These are phyloP conservation scores for Macaca fascicularis DNA, from an alignment of 2,113 vertebrate genomes.

Conservation along the genomic window DNA sequence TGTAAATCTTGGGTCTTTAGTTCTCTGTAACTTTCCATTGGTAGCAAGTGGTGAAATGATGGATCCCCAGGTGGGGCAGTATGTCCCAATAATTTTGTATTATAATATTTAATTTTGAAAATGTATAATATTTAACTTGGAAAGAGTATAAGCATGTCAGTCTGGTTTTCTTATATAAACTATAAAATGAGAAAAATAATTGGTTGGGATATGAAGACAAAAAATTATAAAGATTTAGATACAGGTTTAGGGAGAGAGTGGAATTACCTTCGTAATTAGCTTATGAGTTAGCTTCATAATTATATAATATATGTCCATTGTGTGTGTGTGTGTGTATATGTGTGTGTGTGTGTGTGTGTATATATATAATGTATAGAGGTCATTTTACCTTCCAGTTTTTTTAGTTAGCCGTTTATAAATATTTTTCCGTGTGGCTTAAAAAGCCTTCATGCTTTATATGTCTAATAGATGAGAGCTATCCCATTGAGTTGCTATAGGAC, in stretches of 20 bases:
- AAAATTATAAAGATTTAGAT: not conserved
- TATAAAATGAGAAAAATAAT: not conserved
- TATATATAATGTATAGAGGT: too few relatives aligned
- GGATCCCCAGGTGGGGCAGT: rapidly evolving
- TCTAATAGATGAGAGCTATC: not conserved
- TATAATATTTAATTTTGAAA: not conserved
- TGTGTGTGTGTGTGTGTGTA: rapidly evolving
- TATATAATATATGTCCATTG: not conserved
- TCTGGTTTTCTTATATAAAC: not conserved
- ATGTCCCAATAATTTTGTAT: not conserved
- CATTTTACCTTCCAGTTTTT: not conserved
- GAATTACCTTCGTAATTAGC: not conserved
- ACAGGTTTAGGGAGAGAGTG: not conserved
- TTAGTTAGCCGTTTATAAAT: not conserved
- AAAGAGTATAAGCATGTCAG: not conserved
- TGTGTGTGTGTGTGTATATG: not conserved
- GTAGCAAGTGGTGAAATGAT: not conserved
- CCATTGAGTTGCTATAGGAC: not conserved
- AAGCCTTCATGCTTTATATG: not conserved
- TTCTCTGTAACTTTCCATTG: not conserved
- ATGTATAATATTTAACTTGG: not conserved
- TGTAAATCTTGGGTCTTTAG: not conserved
- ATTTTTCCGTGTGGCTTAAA: conserved; percentile 12
- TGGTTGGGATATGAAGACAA: not conserved
- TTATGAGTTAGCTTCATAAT: not conserved